These are phyloP conservation scores for Nesoenas mayeri DNA, from an alignment of 2,113 vertebrate species.

Conservation along the genomic window DNA sequence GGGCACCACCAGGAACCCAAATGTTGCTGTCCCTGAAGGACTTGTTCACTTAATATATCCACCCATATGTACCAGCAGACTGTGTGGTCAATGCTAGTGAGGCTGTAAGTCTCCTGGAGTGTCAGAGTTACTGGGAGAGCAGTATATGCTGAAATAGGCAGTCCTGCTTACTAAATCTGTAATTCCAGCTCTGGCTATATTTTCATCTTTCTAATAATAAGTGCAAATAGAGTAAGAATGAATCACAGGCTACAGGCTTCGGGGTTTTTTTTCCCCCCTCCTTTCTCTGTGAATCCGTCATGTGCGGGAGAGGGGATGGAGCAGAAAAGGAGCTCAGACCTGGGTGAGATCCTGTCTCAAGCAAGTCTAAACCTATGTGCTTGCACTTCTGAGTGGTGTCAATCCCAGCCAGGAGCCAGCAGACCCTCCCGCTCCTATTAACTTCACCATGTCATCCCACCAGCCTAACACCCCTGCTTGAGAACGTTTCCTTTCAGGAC, in stretches of 20 bases:
- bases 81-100: not conserved
- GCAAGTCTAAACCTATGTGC: not conserved
- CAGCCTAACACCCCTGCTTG: not conserved
- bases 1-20: not conserved
- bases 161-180: constrained; percentile 57
- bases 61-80: not conserved
- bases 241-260: constrained; percentile 53
- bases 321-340: not conserved
- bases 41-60: not conserved
- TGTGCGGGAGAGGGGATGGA: not conserved
- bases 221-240: constrained; percentile 64
- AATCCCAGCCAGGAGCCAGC: not conserved
- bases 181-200: constrained; percentile 53
- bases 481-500: not conserved
- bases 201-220: constrained; percentile 69
- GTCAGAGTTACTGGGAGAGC: not conserved
- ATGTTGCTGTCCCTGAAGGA: not conserved
- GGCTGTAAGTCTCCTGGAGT: constrained; percentile 8
- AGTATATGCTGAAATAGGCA: constrained; percentile 43
- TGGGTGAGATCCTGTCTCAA: not conserved
- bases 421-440: accelerated
- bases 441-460: not conserved
- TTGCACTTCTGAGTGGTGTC: not conserved
- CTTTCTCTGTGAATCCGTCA: constrained; percentile 17
- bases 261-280: not conserved